Evolutionary conservation across 2,797 vertebrate species (phyloP).

Genomic region (Trematomus bernacchii): DNA sequence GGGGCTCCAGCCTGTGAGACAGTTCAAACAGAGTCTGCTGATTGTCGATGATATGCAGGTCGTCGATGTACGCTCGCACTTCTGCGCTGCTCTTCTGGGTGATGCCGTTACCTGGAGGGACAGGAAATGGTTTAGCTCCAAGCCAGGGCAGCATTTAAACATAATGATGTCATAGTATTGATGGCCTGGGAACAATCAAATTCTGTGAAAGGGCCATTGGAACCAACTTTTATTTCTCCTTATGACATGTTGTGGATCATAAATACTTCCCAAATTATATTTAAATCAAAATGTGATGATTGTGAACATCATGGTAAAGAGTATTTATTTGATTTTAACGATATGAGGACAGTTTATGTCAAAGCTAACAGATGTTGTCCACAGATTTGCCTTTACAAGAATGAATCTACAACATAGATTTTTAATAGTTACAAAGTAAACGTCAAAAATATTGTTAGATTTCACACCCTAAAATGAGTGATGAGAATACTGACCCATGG

Average conservation of each 20-base stretch:
- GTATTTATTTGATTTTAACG: not conserved
- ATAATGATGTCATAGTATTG: not conserved
- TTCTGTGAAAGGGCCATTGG: not conserved
- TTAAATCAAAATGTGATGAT: not conserved
- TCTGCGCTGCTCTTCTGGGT: conserved; percentile 92
- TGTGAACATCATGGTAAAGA: not conserved
- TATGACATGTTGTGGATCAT: not conserved
- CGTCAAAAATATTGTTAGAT: not conserved
- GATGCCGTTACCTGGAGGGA: conserved; percentile 86
- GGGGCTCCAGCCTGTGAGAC: conserved; percentile 95
- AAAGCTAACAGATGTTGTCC: not conserved
- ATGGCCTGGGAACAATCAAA: not conserved
- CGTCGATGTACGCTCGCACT: conserved; percentile 89
- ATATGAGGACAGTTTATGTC: not conserved
- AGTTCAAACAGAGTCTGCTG: conserved; percentile 97
- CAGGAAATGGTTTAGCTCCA: not conserved
- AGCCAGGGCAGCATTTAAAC: not conserved
- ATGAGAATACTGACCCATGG: conserved; percentile 86
- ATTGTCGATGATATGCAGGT: conserved; percentile 96
- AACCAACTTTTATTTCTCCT: not conserved
- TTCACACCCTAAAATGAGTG: not conserved
- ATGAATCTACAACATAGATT: not conserved
- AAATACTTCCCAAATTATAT: not conserved
- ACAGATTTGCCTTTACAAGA: not conserved
- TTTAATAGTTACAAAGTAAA: not conserved